Conservation (phyloP, 1,140 invertebrate genomes). For the Idris sp. region DNA sequence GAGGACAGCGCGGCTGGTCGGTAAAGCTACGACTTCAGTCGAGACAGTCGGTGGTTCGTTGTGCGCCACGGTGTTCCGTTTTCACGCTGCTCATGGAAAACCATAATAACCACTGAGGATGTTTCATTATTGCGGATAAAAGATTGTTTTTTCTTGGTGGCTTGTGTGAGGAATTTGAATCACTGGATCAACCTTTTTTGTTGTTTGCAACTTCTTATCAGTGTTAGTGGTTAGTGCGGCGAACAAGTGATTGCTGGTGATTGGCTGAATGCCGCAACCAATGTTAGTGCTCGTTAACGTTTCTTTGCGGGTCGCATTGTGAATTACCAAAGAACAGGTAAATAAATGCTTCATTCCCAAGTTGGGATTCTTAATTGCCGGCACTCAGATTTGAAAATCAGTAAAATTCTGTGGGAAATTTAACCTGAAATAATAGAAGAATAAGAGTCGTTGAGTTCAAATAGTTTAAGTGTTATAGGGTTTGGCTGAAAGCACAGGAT, state of each 20-base stretch:
- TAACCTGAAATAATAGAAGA: too few species aligned
- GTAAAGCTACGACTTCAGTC: constrained; percentile 52
- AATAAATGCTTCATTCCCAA: not conserved
- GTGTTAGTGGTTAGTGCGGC: constrained; percentile 21
- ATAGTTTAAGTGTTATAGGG: too few species aligned
- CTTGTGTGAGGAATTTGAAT: not conserved
- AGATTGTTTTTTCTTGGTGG: too few species aligned
- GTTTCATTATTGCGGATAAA: too few species aligned
- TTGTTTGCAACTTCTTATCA: too few species aligned
- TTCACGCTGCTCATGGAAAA: constrained; percentile 17
- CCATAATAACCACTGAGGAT: not conserved
- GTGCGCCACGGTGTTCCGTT: constrained; percentile 48
- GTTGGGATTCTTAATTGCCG: constrained; percentile 21
- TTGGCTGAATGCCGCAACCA: constrained; percentile 3
- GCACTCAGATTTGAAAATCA: constrained; percentile 34
- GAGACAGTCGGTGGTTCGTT: constrained; percentile 59
- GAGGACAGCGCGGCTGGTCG: constrained; percentile 56
- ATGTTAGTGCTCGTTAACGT: constrained; percentile 35
- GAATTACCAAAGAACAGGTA: constrained; percentile 8
- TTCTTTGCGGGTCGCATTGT: not conserved
- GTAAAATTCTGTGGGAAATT: too few species aligned
- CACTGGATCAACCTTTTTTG: too few species aligned
- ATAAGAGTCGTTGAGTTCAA: too few species aligned
- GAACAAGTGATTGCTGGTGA: constrained; percentile 23
- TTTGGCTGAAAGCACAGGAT: too few species aligned